Percentiles rank a stretch among this genome's conserved stretches.
phyloP scores from a whole-genome alignment of 2,113 vertebrate genomes.

The Leucopternis melanops region DNA sequence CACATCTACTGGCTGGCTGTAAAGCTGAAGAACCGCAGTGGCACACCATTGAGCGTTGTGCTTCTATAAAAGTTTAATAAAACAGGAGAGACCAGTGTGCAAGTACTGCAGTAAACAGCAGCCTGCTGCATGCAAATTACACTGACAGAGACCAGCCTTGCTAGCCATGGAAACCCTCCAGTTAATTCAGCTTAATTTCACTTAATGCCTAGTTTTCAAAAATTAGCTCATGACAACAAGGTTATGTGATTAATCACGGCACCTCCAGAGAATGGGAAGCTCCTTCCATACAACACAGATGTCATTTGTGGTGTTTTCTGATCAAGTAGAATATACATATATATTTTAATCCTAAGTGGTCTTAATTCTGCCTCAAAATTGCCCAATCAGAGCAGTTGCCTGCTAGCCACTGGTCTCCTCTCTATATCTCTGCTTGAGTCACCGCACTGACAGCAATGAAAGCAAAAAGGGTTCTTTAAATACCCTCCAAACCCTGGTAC shows the following conservation, averaged over 20 bases:
- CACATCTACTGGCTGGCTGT: not conserved
- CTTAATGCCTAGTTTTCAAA: constrained; percentile 13
- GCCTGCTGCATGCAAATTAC: not conserved
- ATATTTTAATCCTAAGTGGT: not conserved
- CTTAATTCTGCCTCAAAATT: not conserved
- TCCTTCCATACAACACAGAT: not conserved
- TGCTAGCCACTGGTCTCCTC: not conserved
- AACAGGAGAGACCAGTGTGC: not conserved
- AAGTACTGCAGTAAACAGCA: not conserved
- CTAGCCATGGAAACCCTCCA: not conserved
- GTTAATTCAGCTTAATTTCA: constrained; percentile 23
- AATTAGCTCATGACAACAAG: not conserved
- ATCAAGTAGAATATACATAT: not conserved
- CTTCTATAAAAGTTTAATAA: not conserved
- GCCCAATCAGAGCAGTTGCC: not conserved
- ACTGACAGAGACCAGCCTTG: not conserved
- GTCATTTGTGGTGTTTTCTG: not conserved
- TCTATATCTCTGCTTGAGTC: not conserved
- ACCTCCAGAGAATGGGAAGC: not conserved
- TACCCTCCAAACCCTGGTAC: not conserved
- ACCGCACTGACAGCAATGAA: not conserved
- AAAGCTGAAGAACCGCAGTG: accelerated
- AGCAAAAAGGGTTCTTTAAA: not conserved
- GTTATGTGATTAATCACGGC: not conserved
- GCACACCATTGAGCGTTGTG: not conserved